Conservation (phyloP, 1,140 invertebrate genomes). For the Drosophila navojoa region DNA sequence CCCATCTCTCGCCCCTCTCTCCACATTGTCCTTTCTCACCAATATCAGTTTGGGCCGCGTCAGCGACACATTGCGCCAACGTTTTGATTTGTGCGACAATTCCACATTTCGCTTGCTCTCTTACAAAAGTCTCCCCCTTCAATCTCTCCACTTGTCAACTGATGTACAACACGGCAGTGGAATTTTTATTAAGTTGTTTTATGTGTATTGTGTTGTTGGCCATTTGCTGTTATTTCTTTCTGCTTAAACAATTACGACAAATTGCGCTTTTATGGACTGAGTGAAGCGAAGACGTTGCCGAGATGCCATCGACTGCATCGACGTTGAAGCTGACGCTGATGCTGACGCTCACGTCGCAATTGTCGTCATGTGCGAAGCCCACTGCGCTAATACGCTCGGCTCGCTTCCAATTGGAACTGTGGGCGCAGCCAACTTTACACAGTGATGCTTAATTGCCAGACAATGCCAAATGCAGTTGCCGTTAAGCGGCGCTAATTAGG, state of each 20-base stretch:
- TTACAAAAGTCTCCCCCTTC: neutral
- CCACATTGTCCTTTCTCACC: neutral
- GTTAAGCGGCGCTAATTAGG: constrained; percentile 71
- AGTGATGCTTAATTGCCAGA: constrained; percentile 68
- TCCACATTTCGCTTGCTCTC: neutral
- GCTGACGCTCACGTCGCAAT: constrained; percentile 18
- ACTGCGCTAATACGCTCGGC: constrained; percentile 65
- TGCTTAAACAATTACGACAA: constrained; percentile 84
- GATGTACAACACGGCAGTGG: constrained; percentile 72
- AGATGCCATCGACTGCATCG: neutral
- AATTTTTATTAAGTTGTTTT: constrained; percentile 84
- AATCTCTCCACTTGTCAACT: constrained; percentile 39
- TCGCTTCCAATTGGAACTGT: constrained; percentile 7
- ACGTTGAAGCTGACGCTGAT: neutral
- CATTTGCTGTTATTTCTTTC: constrained; percentile 60
- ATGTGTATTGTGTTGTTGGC: constrained; percentile 63
- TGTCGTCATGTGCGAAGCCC: constrained; percentile 68
- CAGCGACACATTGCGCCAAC: constrained; percentile 63
- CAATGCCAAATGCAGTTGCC: constrained; percentile 70
- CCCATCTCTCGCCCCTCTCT: neutral
- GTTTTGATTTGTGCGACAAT: constrained; percentile 48
- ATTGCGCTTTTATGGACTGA: constrained; percentile 82
- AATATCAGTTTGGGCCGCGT: constrained; percentile 31
- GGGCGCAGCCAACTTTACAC: constrained; percentile 56
- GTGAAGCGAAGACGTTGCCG: constrained; percentile 4